Conservation (phyloP, 2,113 vertebrate genomes). For the Rana temporaria region DNA sequence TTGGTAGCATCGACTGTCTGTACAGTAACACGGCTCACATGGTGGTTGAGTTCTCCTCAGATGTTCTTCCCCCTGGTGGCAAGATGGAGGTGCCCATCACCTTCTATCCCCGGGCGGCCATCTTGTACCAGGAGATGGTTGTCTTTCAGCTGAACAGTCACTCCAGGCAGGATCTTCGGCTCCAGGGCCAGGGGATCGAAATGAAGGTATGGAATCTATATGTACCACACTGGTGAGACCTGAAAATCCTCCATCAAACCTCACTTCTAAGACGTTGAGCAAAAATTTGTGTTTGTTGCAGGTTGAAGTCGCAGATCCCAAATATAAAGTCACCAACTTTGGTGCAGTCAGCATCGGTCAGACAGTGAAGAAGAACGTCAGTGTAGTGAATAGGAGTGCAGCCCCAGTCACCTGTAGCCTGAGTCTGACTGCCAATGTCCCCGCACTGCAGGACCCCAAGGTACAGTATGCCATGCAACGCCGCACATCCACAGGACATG, state of each 20-base stretch:
- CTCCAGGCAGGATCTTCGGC: slow-evolving; percentile 72
- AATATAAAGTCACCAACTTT: slow-evolving; percentile 77
- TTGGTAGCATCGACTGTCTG: slow-evolving; percentile 79
- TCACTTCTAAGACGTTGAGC: background rate
- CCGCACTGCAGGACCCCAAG: slow-evolving; percentile 73
- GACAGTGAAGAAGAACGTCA: slow-evolving; percentile 70
- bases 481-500: background rate
- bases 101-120: slow-evolving; percentile 79
- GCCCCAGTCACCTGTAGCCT: slow-evolving; percentile 73
- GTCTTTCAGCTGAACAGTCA: slow-evolving; percentile 82
- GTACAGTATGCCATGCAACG: slow-evolving; percentile 62
- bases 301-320: slow-evolving; percentile 79
- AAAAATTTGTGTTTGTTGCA: slow-evolving; percentile 55
- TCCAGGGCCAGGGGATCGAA: slow-evolving; percentile 81
- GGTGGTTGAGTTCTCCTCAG: slow-evolving; percentile 71
- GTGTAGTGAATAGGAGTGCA: slow-evolving; percentile 79
- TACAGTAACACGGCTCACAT: slow-evolving; percentile 73
- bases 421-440: slow-evolving; percentile 58
- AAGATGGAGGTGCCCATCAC: slow-evolving; percentile 74
- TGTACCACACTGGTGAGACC: no score
- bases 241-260: no score
- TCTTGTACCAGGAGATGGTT: slow-evolving; percentile 76
- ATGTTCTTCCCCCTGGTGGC: slow-evolving; percentile 73
- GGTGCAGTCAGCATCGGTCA: slow-evolving; percentile 77
- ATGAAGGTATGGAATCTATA: slow-evolving; percentile 77